phyloP scores from a whole-genome alignment of 2,797 vertebrate genomes.

The Manis javanica region DNA sequence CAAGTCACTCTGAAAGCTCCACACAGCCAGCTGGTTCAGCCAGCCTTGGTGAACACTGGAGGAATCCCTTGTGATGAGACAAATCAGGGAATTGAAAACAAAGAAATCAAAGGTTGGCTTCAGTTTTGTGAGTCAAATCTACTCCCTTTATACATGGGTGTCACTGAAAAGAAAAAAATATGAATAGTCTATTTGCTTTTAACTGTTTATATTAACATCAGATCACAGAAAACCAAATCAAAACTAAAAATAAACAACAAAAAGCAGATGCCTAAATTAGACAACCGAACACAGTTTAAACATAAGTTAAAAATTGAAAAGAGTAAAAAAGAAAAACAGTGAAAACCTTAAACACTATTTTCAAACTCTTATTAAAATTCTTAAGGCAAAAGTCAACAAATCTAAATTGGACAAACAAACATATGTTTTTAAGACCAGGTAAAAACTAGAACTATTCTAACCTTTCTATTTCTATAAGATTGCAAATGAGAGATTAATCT shows the following conservation, averaged over 20 bases:
- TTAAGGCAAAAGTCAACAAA: not conserved
- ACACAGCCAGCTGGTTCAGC: constrained; percentile 20
- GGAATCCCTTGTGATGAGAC: not conserved
- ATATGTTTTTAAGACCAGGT: not conserved
- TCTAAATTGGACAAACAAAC: not conserved
- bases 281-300: not conserved
- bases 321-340: not conserved
- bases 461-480: not conserved
- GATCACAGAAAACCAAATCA: not conserved
- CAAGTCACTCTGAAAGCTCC: not conserved
- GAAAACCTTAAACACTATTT: not conserved
- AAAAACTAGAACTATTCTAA: not conserved
- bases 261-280: not conserved
- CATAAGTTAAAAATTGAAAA: not conserved
- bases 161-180: not conserved
- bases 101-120: not conserved
- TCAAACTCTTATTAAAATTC: not conserved
- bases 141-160: not conserved
- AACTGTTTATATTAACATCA: not conserved
- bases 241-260: not conserved
- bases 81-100: not conserved
- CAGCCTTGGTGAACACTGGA: constrained; percentile 1
- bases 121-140: not conserved
- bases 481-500: not conserved
- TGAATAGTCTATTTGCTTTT: not conserved